Evolutionary conservation across 2,113 vertebrate species (phyloP), one percentile per base, ranked within the genome.

Genomic region (Lampris megalopsis): DNA sequence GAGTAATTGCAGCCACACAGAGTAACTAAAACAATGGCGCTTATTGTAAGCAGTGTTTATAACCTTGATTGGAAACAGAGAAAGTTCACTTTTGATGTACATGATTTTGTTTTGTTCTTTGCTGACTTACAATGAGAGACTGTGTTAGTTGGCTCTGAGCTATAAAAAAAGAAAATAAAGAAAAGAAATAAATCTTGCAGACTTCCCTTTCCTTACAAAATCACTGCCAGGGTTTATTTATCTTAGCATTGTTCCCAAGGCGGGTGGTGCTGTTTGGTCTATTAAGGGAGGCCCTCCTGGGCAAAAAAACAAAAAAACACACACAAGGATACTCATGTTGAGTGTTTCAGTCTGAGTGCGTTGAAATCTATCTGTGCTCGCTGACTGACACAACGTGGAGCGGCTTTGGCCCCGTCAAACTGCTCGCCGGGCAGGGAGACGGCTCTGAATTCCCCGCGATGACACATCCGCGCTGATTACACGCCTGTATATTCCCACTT

Each of bases 191-290:
- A 13, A 57, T 67, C 24, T 77, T 40, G 41, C 13, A 58, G 54
- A 84, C 76, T 88, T 88, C 89, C 86, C 53, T 59, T 86, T 88
- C 75, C 79, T 36, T 75, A 71, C 36, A 9, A 74, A 59, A 35
- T 24, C 40, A 42, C 24, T 63, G 68, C 63, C 13, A 50, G 47
- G 1, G 52, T 79, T 59, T 82, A 82, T 86, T 89, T 84, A 38
- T 75, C 43, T 88, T 75, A 73, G 71, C 60, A 89, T 88, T 90
- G 86, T 90, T 87, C 78, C 63, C 9, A 52, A 69, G 54, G 37
- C 67, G 41, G 36, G 2, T n/a, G 42, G 58, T 60, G 59, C 35
- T 56, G 66, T 75, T 80, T 68, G 52, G 41, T 35, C 68, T 76
- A 67, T 67, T 24, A 24, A 63, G 41, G 47, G 8, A 61, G 38